Base-by-base conservation (phyloP, 2,888 invertebrate genomes). In the Perizoma flavofasciatum region DNA sequence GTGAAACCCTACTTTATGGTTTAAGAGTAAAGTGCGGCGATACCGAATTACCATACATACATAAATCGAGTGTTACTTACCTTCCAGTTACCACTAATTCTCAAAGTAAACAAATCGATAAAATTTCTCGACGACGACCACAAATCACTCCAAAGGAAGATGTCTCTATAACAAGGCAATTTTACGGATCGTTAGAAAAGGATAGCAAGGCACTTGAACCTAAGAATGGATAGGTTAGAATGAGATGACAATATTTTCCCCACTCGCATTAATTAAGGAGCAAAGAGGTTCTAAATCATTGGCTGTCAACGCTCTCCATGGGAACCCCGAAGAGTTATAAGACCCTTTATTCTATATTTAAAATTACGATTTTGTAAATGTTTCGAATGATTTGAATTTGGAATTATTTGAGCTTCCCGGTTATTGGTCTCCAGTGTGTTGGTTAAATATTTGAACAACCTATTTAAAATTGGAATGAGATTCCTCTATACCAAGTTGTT, bases 321-420 rank as follows among this genome's bases (percentile, higher is more conserved):
- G 91, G 91, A 89, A 89, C 85, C 82, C 85, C 75, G 76, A 85
- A 91, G 91, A 92, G 85, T 90, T 92, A 92, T 92, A 83, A 82
- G 83, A 78, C 79, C 83, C 88, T 89, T 88, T 90, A 90, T 92
- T 90, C 89, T 91, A 91, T 89, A 89, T 91, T 91, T 90, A 88
- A 89, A 90, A 89, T 90, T 91, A 90, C 86, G 86, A 86, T 88
- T 88, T 85, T 81, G 89, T 87, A 82, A 86, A 87, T 80, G 83
- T 79, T 83, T 82, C 77, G 85, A 86, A 89, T 90, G 82, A 84
- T 87, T 89, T 83, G 82, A 83, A 86, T 71, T 65, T 60, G 52
- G 65, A 68, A 61, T 65, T 66, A 68, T 68, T 68, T 61, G 66
- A 74, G 75, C 72, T 69, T 69, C 75, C 70, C 67, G 70, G 67